phyloP scores from a whole-genome alignment of 2,797 vertebrate genomes.

The Columba guinea region DNA sequence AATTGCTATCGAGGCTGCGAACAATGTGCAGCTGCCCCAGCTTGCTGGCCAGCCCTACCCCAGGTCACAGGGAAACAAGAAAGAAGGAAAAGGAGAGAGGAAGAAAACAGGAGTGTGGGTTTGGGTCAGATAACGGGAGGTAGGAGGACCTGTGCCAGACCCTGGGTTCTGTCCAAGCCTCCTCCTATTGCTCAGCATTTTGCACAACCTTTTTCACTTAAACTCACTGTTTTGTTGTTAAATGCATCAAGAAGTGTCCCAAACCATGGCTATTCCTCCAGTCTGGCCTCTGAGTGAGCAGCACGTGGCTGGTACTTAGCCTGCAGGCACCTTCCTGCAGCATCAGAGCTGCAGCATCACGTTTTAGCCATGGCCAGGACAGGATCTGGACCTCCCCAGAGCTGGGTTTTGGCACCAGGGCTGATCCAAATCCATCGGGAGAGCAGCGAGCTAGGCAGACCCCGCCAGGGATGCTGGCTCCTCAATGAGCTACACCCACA shows the following conservation, averaged over 20 bases:
- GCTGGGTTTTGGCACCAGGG: accelerated
- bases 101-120: background rate
- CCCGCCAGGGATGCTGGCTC: background rate
- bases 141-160: background rate
- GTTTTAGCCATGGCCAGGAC: accelerated
- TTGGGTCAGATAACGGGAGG: background rate
- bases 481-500: background rate
- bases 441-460: background rate
- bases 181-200: accelerated
- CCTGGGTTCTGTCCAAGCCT: background rate
- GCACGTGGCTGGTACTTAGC: background rate
- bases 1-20: background rate
- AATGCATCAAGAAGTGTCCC: background rate
- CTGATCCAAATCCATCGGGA: accelerated
- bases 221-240: background rate
- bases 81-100: background rate
- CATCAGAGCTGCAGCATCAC: accelerated
- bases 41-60: background rate
- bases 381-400: background rate
- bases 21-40: background rate
- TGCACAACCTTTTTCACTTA: background rate
- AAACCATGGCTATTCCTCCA: background rate
- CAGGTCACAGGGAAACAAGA: background rate
- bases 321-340: accelerated
- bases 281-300: accelerated